These are phyloP conservation scores for Bursaphelenchus okinawaensis DNA, from an alignment of 2,888 invertebrate species.

Conservation along the genomic window DNA sequence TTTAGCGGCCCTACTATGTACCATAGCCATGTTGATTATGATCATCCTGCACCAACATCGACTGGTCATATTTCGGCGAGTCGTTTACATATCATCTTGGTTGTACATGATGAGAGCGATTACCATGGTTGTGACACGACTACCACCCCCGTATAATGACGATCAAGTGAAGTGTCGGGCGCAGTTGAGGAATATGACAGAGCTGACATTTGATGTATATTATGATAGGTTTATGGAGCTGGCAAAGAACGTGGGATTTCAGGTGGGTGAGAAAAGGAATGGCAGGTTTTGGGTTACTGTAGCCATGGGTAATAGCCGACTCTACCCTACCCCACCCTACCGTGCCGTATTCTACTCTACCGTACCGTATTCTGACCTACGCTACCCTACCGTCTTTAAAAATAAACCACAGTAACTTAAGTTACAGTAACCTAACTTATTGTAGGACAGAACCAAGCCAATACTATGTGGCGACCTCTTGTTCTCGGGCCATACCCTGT, in stretches of 20 bases:
- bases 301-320: too few species aligned
- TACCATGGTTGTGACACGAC: conserved; percentile 27
- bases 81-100: conserved; percentile 29
- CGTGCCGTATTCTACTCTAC: too few species aligned
- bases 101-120: conserved; percentile 32
- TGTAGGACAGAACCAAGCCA: conserved; percentile 29
- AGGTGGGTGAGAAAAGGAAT: conserved; percentile 30
- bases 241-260: conserved; percentile 49
- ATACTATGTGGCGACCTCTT: conserved; percentile 42
- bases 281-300: too few species aligned
- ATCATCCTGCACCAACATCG: conserved; percentile 39
- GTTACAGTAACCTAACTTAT: background rate
- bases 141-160: conserved; percentile 46
- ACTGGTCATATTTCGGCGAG: conserved; percentile 31
- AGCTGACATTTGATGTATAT: conserved; percentile 28
- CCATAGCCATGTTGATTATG: conserved; percentile 23
- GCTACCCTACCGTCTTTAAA: too few species aligned
- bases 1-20: conserved; percentile 33
- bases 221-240: conserved; percentile 41
- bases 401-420: background rate
- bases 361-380: too few species aligned
- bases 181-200: conserved; percentile 20
- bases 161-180: conserved; percentile 39
- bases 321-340: too few species aligned
- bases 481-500: conserved; percentile 38